A percentile compares a stretch with the other conserved stretches of the same genome.
Conservation (phyloP, 2,113 vertebrate genomes). For the Phalacrocorax aristotelis region DNA sequence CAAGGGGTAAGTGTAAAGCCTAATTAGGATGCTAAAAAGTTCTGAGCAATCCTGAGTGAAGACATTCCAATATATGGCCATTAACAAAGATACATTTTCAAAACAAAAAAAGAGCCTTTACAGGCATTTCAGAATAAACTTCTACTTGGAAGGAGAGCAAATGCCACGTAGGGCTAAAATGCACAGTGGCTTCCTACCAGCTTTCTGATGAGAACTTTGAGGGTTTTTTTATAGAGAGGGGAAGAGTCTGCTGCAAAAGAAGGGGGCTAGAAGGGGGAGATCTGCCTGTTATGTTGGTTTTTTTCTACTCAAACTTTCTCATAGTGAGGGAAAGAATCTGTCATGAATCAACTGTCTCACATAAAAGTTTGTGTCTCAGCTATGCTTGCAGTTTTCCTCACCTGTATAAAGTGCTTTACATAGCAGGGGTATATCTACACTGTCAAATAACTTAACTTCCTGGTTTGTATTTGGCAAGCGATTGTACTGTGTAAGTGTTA, state of each 20-base stretch:
- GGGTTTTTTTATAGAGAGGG: accelerated
- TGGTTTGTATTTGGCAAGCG: background rate
- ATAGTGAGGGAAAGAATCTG: background rate
- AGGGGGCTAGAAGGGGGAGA: background rate
- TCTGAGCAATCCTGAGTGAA: background rate
- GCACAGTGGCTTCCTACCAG: background rate
- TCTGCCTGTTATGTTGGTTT: background rate
- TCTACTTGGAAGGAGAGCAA: background rate
- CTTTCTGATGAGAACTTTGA: background rate
- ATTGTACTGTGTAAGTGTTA: background rate
- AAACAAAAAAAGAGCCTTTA: background rate
- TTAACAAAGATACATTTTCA: background rate
- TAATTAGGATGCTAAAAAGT: background rate
- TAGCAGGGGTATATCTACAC: background rate
- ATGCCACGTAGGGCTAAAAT: background rate
- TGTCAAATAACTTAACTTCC: background rate
- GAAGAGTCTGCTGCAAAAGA: background rate
- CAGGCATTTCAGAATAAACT: background rate
- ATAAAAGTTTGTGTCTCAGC: background rate
- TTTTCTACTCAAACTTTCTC: background rate
- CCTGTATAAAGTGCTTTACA: background rate
- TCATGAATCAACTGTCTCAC: background rate
- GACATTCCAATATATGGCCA: accelerated
- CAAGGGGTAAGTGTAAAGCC: constrained; percentile 80
- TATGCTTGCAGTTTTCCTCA: background rate